Evolutionary conservation across 2,797 vertebrate genomes (phyloP).

Genomic region (Girardinus metallicus): DNA sequence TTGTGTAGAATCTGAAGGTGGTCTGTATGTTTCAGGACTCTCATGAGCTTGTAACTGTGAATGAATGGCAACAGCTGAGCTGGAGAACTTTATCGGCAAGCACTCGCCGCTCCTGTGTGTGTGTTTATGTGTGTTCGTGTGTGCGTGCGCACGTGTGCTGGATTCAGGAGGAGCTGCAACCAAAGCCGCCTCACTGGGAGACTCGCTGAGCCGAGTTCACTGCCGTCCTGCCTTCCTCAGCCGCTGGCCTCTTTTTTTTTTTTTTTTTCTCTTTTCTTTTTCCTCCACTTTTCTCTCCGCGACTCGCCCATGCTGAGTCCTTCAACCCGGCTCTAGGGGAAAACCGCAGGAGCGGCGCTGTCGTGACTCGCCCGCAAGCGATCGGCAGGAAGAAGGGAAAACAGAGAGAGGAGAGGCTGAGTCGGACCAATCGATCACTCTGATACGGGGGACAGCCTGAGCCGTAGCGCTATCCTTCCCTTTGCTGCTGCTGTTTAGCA

Average conservation of each 20-base stretch:
- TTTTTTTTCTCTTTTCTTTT: conserved; percentile 41
- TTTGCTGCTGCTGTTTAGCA: conserved; percentile 8
- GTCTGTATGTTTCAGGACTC: conserved; percentile 32
- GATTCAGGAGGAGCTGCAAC: conserved; percentile 73
- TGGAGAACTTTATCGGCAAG: conserved; percentile 76
- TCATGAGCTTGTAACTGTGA: conserved; percentile 67
- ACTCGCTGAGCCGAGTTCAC: conserved; percentile 58
- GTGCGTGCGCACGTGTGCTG: conserved; percentile 24
- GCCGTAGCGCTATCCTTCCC: conserved; percentile 26
- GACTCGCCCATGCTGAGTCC: conserved; percentile 51
- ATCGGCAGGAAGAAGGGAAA: conserved; percentile 41
- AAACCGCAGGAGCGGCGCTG: conserved; percentile 39
- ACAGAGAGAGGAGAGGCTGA: conserved; percentile 30
- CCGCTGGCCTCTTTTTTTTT: conserved; percentile 56
- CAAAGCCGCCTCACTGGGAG: conserved; percentile 64
- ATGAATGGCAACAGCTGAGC: conserved; percentile 86
- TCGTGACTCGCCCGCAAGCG: conserved; percentile 70
- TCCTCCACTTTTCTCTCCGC: conserved; percentile 35
- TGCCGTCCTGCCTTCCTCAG: conserved; percentile 54
- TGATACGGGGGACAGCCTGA: conserved; percentile 30
- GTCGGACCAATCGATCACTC: conserved; percentile 56
- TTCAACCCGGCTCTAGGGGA: conserved; percentile 22
- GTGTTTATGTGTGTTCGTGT: conserved; percentile 40
- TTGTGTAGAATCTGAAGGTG: conserved; percentile 33
- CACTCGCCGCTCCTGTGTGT: conserved; percentile 37